Base-by-base conservation (phyloP, 2,888 invertebrate species). In the Osedax fenrisi region DNA sequence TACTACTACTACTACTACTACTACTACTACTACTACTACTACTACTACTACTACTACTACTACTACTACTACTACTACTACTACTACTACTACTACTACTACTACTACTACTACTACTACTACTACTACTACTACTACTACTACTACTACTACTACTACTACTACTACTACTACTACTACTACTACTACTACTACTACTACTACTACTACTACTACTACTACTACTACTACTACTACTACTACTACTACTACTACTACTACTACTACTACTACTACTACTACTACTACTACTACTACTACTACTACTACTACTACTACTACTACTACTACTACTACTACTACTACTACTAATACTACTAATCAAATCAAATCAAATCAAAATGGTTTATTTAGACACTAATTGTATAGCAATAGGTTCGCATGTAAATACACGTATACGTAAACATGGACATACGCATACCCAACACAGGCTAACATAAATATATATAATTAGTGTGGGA, bases 1-100 rank as follows among this genome's bases (percentile, higher is more conserved):
- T 56, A 56, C 56, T 56, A 56, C 56, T 56, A 56, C 56, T 56
- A 56, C 56, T 56, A 56, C 56, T 56, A 56, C 56, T 56, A 56
- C 56, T 56, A 0, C 56, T 56, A 56, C 56, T 56, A n/a, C 56
- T 17, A 56, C 56, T n/a, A 56, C 56, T 56, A n/a, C 56, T 56
- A 56, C 56, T 56, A 56, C 56, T 56, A 56, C n/a, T n/a, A n/a
- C n/a, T n/a, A n/a, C n/a, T n/a, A n/a, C n/a, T n/a, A n/a, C n/a
- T n/a, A n/a, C n/a, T n/a, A n/a, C n/a, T n/a, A n/a, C n/a, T n/a
- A n/a, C n/a, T n/a, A n/a, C n/a, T n/a, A n/a, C n/a, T n/a, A n/a
- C n/a, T n/a, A n/a, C 56, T n/a, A n/a, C n/a, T n/a, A n/a, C n/a
- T n/a, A n/a, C n/a, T n/a, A 56, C 56, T 56, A 56, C 56, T 56